These are phyloP conservation scores for Conus ventricosus DNA, from an alignment of 1,140 invertebrate genomes.

Conservation along the genomic window DNA sequence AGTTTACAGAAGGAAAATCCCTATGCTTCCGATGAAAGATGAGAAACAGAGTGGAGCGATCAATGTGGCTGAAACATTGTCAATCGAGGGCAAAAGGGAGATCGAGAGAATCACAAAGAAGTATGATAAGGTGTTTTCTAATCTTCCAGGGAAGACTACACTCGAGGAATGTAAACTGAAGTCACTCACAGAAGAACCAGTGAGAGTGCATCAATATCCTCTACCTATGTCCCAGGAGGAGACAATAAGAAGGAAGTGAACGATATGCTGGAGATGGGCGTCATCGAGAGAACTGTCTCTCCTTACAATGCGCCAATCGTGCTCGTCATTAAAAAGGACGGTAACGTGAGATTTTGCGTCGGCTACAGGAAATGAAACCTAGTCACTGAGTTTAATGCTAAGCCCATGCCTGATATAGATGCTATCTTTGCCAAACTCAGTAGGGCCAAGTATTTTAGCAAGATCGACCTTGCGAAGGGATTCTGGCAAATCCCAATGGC, in stretches of 20 bases:
- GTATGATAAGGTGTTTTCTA: conserved; percentile 30
- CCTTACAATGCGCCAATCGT: conserved; percentile 78
- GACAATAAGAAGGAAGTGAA: conserved; percentile 70
- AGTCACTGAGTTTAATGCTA: conserved; percentile 46
- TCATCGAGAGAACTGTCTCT: conserved; percentile 67
- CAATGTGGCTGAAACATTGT: no score
- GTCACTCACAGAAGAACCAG: conserved; percentile 27
- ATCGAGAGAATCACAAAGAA: no score
- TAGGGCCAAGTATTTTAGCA: conserved; percentile 13
- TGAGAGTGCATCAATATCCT: conserved; percentile 50
- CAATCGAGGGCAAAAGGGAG: no score
- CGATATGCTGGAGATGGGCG: conserved; percentile 66
- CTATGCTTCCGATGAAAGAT: no score
- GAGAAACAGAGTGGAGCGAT: no score
- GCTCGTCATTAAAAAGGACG: conserved; percentile 75
- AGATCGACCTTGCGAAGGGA: conserved; percentile 46
- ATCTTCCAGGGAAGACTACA: conserved; percentile 44
- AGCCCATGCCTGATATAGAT: conserved; percentile 54
- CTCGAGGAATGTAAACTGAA: conserved; percentile 44
- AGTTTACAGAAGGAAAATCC: no score
- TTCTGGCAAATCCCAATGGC: conserved; percentile 47
- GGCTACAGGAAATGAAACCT: conserved; percentile 73
- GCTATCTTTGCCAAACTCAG: conserved; percentile 47
- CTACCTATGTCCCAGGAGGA: conserved; percentile 71
- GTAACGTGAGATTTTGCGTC: conserved; percentile 74